Evolutionary conservation across 2,888 invertebrate species (phyloP), one percentile per base, ranked within the genome.

Genomic region (Linyphia triangularis): DNA sequence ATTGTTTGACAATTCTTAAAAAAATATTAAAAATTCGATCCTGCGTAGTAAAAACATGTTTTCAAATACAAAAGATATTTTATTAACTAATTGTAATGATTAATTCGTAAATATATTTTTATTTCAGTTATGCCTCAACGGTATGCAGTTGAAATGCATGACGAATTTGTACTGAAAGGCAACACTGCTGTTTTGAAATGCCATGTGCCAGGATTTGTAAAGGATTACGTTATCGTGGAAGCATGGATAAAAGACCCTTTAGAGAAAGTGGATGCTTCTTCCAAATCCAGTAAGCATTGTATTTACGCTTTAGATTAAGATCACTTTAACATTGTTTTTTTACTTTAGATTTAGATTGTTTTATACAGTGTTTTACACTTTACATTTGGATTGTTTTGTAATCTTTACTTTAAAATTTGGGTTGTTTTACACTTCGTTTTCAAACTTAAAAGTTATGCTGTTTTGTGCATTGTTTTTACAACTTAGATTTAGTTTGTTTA

Each of bases 161-260:
- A 85, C 28, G 89, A 89, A 33, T 85, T 89, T 30, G 89, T 89
- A 2, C 37, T 89, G 22, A 89, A 89, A 77, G 89, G 89, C n/a
- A 89, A 89, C 33, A 89, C 85, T 22, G 89, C 85, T 19, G 89
- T 89, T 24, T 61, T 89, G 2, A 73, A 73, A 24, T 89, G 89
- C 33, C 75, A 85, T n/a, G 85, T 89, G 5, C 89, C 89, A 24
- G 89, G 89, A 4, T 89, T 89, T 30, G 89, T 89, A 0, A 85
- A 82, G 22, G 89, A 89, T 37, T 85, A 85, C 26, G 89, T 89
- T 22, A 70, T 69, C 22, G 89, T 89, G 7, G 85, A 85, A 57
- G 73, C 89, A 0, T 89, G 89, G 89, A 82, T 85, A 2, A 89
- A 85, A 63, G 82, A 89, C 7, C 81, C 85, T 0, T 63, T 59